These are phyloP conservation scores for Pollenia griseotomentosa DNA, from an alignment of 2,888 invertebrate species.

Conservation along the genomic window DNA sequence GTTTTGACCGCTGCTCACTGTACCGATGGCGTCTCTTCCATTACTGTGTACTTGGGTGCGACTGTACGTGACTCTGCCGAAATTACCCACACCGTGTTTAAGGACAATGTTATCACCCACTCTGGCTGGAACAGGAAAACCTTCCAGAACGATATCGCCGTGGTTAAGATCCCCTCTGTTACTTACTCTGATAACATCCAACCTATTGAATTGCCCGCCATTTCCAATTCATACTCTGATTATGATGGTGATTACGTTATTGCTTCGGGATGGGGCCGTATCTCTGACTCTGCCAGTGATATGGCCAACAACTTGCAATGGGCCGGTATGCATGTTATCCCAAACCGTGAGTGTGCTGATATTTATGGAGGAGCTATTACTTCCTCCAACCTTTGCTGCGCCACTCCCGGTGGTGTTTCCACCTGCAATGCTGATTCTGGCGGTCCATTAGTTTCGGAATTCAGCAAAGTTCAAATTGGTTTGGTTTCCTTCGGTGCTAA, in stretches of 20 bases:
- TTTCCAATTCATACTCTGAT: slow-evolving; percentile 70
- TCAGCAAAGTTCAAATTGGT: slow-evolving; percentile 76
- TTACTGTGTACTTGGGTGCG: slow-evolving; percentile 78
- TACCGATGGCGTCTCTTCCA: slow-evolving; percentile 74
- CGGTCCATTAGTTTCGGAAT: slow-evolving; percentile 78
- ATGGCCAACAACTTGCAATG: slow-evolving; percentile 59
- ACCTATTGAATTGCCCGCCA: slow-evolving; percentile 74
- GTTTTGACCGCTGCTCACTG: slow-evolving; percentile 82
- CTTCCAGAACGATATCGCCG: slow-evolving; percentile 78
- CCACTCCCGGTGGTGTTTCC: slow-evolving; percentile 75
- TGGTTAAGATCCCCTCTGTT: slow-evolving; percentile 79
- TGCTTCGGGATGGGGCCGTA: slow-evolving; percentile 81
- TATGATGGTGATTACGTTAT: slow-evolving; percentile 75
- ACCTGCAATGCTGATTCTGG: slow-evolving; percentile 82
- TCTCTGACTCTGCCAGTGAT: slow-evolving; percentile 74
- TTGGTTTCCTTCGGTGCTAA: slow-evolving; percentile 79
- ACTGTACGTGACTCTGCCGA: slow-evolving; percentile 69
- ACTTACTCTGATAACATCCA: slow-evolving; percentile 30
- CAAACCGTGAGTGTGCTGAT: slow-evolving; percentile 75
- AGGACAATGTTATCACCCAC: slow-evolving; percentile 77
- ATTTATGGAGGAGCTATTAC: slow-evolving; percentile 73
- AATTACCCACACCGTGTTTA: slow-evolving; percentile 72
- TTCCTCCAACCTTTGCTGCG: slow-evolving; percentile 76
- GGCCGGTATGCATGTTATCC: slow-evolving; percentile 77
- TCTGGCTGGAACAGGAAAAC: slow-evolving; percentile 77